Base-by-base conservation (phyloP, 2,113 vertebrate genomes). In the Cercopithecus mona region DNA sequence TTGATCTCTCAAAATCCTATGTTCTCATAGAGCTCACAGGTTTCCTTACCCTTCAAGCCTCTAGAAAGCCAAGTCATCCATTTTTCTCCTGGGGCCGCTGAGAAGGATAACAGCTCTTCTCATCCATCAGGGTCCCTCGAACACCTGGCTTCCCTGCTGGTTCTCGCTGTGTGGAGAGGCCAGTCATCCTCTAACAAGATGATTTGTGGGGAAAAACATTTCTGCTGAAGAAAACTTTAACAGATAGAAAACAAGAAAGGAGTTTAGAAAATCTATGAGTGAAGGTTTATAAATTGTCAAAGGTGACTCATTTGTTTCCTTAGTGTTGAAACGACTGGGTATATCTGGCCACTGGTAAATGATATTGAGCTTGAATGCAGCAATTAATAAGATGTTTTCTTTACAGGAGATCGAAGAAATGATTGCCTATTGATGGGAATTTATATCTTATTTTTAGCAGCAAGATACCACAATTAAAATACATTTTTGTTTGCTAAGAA, bases 301-400 rank as follows among this genome's bases (percentile, higher is more conserved):
- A 10, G 1, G 10, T 3, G 32, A 11, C 25, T 40, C 11, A 7
- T n/a, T 2, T 5, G 20, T 18, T 40, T 0, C 10, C 25, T 72
- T n/a, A 2, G 16, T 45, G 9, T 35, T 52, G 72, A 72, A 40
- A 2, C 10, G 30, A 48, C 4, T 16, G 27, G 2, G 3, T 20
- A 1, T 18, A n/a, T 20, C 52, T 20, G 12, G 16, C 13, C 79
- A 59, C 50, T 10, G 8, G 38, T 16, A 81, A 70, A 25, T 8
- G 8, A 43, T 2, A 66, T 40, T 14, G 48, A 66, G 27, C 50
- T 80, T 52, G 3, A 25, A 32, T 0, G 4, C 72, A 89, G 11
- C 1, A 22, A 17, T 22, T 43, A 27, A 40, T 25, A 43, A 32
- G 59, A 70, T 59, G 4, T 45, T 9, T 64, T 38, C 38, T 40